Conservation (phyloP, 2,888 invertebrate species). For the Drosophila paracracens region DNA sequence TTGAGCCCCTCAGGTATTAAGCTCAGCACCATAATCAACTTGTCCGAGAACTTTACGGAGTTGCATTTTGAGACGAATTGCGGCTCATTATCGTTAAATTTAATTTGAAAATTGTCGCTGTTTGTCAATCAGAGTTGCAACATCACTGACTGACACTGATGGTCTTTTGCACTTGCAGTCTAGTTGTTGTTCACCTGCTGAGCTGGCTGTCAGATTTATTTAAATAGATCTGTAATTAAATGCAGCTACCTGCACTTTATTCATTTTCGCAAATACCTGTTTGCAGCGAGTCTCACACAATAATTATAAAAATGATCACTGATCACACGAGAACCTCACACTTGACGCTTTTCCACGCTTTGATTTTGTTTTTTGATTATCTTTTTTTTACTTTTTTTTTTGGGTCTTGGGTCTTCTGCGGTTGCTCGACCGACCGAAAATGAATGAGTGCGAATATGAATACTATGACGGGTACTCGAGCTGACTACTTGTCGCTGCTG, state of each 20-base stretch:
- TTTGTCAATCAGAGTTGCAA: constrained; percentile 31
- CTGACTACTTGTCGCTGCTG: constrained; percentile 4
- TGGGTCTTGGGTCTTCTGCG: constrained; percentile 53
- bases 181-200: constrained; percentile 26
- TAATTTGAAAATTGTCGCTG: constrained; percentile 11
- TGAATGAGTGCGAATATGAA: constrained; percentile 33
- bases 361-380: constrained; percentile 26
- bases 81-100: constrained; percentile 26
- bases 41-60: constrained; percentile 17
- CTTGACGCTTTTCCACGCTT: constrained; percentile 74
- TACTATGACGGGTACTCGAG: constrained; percentile 34
- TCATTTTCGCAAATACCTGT: constrained; percentile 23
- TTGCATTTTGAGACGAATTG: constrained; percentile 6
- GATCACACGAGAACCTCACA: constrained; percentile 74
- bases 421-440: constrained; percentile 25
- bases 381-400: constrained; percentile 25
- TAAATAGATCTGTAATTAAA: constrained; percentile 71
- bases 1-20: neutral
- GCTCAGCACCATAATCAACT: constrained; percentile 7
- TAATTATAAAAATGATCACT: constrained; percentile 50
- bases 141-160: constrained; percentile 37
- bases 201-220: constrained; percentile 50
- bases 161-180: constrained; percentile 37
- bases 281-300: constrained; percentile 26
- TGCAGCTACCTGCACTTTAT: constrained; percentile 45